Base-by-base conservation (phyloP, 2,113 vertebrate genomes). In the Indri indri region DNA sequence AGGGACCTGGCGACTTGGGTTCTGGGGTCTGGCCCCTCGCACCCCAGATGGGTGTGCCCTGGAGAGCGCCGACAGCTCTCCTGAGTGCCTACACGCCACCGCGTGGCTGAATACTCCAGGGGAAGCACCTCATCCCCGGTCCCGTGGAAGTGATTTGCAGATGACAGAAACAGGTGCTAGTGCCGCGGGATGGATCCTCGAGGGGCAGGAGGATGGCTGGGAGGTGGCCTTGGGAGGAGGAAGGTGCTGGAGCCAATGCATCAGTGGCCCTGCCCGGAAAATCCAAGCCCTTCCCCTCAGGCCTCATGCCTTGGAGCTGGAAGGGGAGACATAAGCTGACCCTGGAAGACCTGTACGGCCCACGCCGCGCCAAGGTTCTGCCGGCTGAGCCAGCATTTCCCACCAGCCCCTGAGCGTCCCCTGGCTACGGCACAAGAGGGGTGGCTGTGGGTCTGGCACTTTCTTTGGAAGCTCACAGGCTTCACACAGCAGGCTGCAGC, bases 181-280 rank as follows among this genome's bases (percentile, higher is more conserved):
- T 7, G 27, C 0, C 0, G 0, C 30, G 0, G 3, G 34, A 12
- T 18, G 16, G 37, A 45, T 0, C 22, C 22, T 54, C 2, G 37
- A 2, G 23, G 17, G 42, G 71, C 5, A 4, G 27, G 68, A n/a
- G 37, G 37, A 37, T 0, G 17, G 37, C 25, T 20, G n/a, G 47
- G 54, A 68, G 3, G 4, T 2, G 6, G 3, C 30, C 59, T 57
- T 20, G 0, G 14, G 54, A 16, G 70, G 25, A 45, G 1, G 70
- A 40, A 52, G 70, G n/a, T 2, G 0, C 59, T 4, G 14, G 23
- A 9, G 61, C 27, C 30, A 16, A 27, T 30, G 63, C 9, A 12
- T n/a, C 13, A 8, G 10, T n/a, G 68, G 1, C 30, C 6, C 27
- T 54, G 22, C 70, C 57, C 52, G 27, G 40, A 83, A 86, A n/a